Conservation (phyloP, 1,140 invertebrate genomes). For the Rhagoletis zephyria region DNA sequence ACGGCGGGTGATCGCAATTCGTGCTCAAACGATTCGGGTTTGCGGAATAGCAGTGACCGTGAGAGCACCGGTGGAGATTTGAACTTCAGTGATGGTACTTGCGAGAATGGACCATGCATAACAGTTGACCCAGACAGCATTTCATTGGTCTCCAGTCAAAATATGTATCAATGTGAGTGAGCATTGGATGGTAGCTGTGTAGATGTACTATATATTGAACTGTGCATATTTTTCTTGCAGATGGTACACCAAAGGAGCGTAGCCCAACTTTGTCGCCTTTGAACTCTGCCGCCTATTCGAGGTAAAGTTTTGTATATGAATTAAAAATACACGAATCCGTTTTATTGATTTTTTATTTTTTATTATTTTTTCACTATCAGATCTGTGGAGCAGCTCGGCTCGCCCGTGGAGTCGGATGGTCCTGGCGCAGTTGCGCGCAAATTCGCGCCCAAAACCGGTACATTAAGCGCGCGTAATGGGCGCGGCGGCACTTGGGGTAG, state of each 20-base stretch:
- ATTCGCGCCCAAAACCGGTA: slow-evolving; percentile 70
- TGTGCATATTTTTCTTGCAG: slow-evolving; percentile 70
- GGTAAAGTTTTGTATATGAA: slow-evolving; percentile 73
- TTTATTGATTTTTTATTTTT: neutral
- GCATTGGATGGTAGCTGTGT: neutral
- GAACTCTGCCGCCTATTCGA: slow-evolving; percentile 83
- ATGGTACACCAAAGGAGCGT: slow-evolving; percentile 86
- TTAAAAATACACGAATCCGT: no score
- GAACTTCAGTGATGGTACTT: slow-evolving; percentile 72
- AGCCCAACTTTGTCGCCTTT: slow-evolving; percentile 86
- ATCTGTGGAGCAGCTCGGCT: slow-evolving; percentile 80
- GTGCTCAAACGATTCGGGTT: slow-evolving; percentile 88
- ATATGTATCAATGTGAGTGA: slow-evolving; percentile 86
- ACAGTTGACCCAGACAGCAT: slow-evolving; percentile 72
- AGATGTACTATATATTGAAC: neutral
- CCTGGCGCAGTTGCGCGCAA: slow-evolving; percentile 73
- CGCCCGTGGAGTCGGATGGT: slow-evolving; percentile 75
- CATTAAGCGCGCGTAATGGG: slow-evolving; percentile 74
- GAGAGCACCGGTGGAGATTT: slow-evolving; percentile 79
- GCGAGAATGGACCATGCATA: slow-evolving; percentile 72
- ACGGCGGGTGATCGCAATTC: slow-evolving; percentile 80
- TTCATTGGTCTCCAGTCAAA: slow-evolving; percentile 75
- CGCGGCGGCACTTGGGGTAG: slow-evolving; percentile 83
- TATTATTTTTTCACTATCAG: slow-evolving; percentile 70
- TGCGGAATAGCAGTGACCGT: slow-evolving; percentile 84